Base-by-base conservation (phyloP, 2,113 vertebrate species). In the Acrocephalus arundinaceus region DNA sequence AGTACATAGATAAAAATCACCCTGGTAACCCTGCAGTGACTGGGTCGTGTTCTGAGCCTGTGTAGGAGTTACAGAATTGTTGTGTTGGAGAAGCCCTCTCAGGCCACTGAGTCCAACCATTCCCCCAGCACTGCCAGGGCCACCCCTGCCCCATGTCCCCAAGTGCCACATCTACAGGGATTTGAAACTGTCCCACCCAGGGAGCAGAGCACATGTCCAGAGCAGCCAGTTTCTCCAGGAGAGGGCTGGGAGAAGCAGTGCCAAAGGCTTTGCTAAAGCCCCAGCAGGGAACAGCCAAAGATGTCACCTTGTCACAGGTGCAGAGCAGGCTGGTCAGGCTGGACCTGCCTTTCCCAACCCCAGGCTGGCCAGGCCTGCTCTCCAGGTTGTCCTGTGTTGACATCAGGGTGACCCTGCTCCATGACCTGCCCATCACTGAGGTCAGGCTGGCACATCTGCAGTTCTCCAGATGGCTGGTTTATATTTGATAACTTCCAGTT, bases 11-110 rank as follows among this genome's bases (percentile, higher is more conserved):
- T 82, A 55, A 73, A 87, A 79, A 0, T 22, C 8, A 2, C 15
- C 31, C 43, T 12, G 7, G 10, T 68, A 41, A 39, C 63, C 41
- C 54, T 73, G 45, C 41, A 17, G 71, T 33, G 70, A 11, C 14
- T 33, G 27, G 18, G 23, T 78, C 1, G 0, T 43, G 30, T 52
- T 51, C 37, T 3, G 13, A 20, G 48, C 5, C 31, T 24, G 15
- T 13, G 59, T 21, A 17, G 35, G 37, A 55, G 35, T 48, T 23
- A 19, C 19, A 21, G 51, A 52, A 31, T 4, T 10, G 17, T 27
- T 58, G 22, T 45, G 11, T 15, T 46, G 52, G 45, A 85, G 74
- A 41, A 73, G 52, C 31, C n/a, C 59, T 54, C 13, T 39, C 30
- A 37, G 45, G 10, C 18, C 48, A 22, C 23, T 1, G 24, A 49